These are phyloP conservation scores for Micromussa lordhowensis DNA, from an alignment of 92 coral and sea anemone genomes.

Conservation along the genomic window DNA sequence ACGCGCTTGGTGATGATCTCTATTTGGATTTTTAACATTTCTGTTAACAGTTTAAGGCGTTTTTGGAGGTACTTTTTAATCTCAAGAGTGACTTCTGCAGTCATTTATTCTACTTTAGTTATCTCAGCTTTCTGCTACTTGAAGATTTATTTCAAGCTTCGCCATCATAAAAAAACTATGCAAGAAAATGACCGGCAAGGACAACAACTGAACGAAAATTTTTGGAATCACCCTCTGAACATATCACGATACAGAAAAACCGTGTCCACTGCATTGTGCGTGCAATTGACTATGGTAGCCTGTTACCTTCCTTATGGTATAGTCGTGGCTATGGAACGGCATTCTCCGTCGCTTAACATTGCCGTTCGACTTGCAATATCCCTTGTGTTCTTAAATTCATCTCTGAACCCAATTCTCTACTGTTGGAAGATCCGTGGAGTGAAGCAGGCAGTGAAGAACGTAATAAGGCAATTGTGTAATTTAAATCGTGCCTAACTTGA, in stretches of 20 bases:
- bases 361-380: neutral
- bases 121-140: constrained; percentile 1
- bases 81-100: neutral
- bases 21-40: constrained; percentile 3
- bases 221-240: neutral
- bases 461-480: neutral
- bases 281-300: neutral
- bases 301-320: constrained; percentile 15
- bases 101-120: neutral
- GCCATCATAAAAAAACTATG: neutral
- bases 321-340: neutral
- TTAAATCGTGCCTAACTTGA: too few relatives aligned
- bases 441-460: neutral
- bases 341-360: neutral
- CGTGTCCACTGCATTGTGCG: neutral
- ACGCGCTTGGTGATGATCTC: neutral
- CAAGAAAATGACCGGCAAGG: too few relatives aligned
- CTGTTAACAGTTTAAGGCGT: neutral
- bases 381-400: neutral
- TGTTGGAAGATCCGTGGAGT: constrained; percentile 21
- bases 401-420: constrained; percentile 19
- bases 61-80: neutral
- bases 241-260: constrained; percentile 9
- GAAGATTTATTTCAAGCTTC: constrained; percentile 1
- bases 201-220: too few relatives aligned